phyloP scores from a whole-genome alignment of 2,797 vertebrate species.

The Trachurus trachurus region DNA sequence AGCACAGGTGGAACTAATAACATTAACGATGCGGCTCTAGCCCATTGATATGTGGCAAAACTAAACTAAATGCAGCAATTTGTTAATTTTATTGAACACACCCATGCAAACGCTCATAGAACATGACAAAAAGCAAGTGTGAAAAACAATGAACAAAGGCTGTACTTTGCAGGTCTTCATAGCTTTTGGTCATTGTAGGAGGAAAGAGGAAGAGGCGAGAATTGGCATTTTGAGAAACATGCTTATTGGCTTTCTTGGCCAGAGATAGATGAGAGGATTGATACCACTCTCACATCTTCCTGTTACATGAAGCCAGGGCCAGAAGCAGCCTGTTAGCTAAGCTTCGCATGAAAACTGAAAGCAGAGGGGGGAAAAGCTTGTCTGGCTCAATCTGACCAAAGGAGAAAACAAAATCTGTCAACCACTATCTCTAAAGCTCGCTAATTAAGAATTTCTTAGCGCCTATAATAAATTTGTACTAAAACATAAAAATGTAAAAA shows the following conservation, averaged over 20 bases:
- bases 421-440: conserved; percentile 16
- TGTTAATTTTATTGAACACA: conserved; percentile 20
- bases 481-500: conserved; percentile 36
- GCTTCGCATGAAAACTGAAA: conserved; percentile 31
- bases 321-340: conserved; percentile 9
- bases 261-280: conserved; percentile 6
- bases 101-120: conserved; percentile 3
- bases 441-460: conserved; percentile 39
- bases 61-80: conserved; percentile 1
- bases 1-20: conserved; percentile 48
- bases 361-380: neutral
- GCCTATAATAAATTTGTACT: conserved; percentile 32
- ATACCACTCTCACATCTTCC: neutral
- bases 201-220: neutral
- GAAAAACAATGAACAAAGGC: neutral
- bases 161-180: neutral
- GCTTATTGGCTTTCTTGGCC: neutral
- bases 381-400: neutral
- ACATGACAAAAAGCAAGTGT: conserved; percentile 8
- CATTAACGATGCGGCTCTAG: conserved; percentile 26
- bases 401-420: neutral
- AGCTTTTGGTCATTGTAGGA: neutral
- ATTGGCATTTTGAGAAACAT: neutral
- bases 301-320: conserved; percentile 12
- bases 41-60: neutral